Conservation (phyloP, 2,888 invertebrate species). For the Trypoxylon attenuatum region DNA sequence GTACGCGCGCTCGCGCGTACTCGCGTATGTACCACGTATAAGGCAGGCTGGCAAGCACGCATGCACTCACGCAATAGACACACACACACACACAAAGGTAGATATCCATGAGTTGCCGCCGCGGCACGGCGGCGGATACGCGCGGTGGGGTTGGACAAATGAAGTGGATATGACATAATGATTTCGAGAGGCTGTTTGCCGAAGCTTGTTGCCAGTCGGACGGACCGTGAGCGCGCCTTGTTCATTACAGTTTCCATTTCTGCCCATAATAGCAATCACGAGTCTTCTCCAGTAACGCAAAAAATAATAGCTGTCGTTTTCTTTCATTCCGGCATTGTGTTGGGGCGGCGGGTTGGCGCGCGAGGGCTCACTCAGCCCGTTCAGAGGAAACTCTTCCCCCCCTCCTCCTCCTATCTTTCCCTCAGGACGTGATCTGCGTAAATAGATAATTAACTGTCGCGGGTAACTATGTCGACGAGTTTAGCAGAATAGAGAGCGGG, state of each 20-base stretch:
- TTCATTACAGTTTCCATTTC: conserved; percentile 45
- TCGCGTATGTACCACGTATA: neutral
- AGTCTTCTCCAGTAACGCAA: conserved; percentile 15
- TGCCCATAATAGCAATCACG: conserved; percentile 33
- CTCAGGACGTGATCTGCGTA: neutral
- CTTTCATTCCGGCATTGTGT: neutral
- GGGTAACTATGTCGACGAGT: neutral
- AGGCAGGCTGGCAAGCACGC: neutral
- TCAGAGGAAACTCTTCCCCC: too few species aligned
- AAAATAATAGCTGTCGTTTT: neutral
- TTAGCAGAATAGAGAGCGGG: neutral
- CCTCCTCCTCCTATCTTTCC: neutral
- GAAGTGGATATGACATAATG: conserved; percentile 61
- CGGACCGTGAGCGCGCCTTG: conserved; percentile 28
- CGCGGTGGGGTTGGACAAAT: conserved; percentile 57
- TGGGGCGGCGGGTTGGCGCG: too few species aligned
- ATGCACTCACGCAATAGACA: too few species aligned
- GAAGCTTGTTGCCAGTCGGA: conserved; percentile 45
- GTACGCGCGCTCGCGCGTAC: conserved; percentile 3
- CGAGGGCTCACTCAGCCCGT: too few species aligned
- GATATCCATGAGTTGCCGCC: conserved; percentile 26
- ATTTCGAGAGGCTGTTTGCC: conserved; percentile 53
- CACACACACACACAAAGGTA: conserved; percentile 11
- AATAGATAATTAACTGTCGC: neutral
- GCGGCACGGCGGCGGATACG: conserved; percentile 39